Conservation (phyloP, 92 coral and sea anemone species). For the Phenganax subtilis region DNA sequence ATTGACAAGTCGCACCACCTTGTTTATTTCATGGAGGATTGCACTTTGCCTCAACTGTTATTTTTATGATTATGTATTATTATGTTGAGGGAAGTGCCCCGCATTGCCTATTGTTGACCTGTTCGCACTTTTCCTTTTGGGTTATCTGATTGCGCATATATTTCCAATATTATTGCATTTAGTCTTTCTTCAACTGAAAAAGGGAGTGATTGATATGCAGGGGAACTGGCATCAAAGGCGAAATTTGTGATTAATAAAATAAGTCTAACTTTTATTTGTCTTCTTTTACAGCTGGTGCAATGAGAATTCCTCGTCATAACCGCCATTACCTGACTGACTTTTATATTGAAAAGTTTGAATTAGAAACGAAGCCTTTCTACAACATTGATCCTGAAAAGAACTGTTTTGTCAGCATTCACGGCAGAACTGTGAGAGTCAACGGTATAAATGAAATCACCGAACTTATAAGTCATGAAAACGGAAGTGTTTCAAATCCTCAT, state of each 20-base stretch:
- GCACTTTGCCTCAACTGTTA: no score
- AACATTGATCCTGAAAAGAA: constrained; percentile 23
- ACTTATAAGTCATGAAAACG: background rate
- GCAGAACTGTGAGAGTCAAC: constrained; percentile 5
- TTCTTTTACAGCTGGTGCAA: constrained; percentile 19
- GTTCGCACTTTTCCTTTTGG: background rate
- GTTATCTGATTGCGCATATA: background rate
- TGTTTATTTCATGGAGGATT: no score
- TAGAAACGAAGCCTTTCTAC: constrained; percentile 10
- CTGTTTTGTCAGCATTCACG: constrained; percentile 27
- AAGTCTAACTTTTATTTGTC: background rate
- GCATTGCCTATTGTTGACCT: no score
- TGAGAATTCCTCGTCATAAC: constrained; percentile 27
- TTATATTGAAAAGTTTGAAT: constrained; percentile 12
- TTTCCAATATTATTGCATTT: background rate
- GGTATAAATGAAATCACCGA: background rate
- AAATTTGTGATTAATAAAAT: background rate
- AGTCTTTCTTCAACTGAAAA: background rate
- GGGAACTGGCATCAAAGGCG: background rate
- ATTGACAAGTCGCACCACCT: background rate
- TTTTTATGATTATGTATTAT: no score
- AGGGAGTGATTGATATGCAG: background rate
- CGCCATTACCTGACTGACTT: constrained; percentile 38
- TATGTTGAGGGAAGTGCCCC: no score
- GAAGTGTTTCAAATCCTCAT: background rate